These are phyloP conservation scores for Cylloceria caligata DNA, from an alignment of 2,888 invertebrate genomes.

Conservation along the genomic window DNA sequence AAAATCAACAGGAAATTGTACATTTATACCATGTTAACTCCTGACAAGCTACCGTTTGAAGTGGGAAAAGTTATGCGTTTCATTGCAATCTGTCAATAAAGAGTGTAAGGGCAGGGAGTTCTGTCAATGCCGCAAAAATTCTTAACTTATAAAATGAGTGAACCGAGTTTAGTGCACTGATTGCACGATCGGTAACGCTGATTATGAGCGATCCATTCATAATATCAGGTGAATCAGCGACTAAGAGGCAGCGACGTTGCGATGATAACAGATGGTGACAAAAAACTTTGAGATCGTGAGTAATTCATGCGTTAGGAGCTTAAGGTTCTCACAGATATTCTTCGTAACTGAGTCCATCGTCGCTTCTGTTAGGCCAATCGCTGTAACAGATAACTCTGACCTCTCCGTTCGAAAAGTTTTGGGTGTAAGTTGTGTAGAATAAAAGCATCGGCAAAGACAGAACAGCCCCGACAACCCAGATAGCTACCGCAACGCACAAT, in stretches of 20 bases:
- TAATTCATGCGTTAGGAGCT: background rate
- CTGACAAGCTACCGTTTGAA: too few relatives aligned
- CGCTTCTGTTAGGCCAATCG: slow-evolving; percentile 89
- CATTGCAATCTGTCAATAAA: too few relatives aligned
- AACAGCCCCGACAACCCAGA: slow-evolving; percentile 93
- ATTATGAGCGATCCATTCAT: too few relatives aligned
- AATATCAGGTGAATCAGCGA: too few relatives aligned
- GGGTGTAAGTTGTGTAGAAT: slow-evolving; percentile 91
- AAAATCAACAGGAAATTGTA: background rate
- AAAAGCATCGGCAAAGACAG: slow-evolving; percentile 94
- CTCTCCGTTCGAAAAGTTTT: slow-evolving; percentile 86
- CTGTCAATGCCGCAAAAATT: too few relatives aligned
- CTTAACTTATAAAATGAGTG: too few relatives aligned
- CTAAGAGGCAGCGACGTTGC: background rate
- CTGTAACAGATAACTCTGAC: slow-evolving; percentile 92
- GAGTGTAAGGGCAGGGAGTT: too few relatives aligned
- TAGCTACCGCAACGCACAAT: slow-evolving; percentile 92
- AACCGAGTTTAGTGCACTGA: too few relatives aligned
- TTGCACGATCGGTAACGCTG: too few relatives aligned
- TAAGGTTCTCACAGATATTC: slow-evolving; percentile 90
- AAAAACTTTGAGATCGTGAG: background rate
- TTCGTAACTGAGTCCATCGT: slow-evolving; percentile 89
- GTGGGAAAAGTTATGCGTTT: background rate
- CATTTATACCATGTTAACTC: background rate
- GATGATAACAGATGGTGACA: slow-evolving; percentile 12